Evolutionary conservation across 1,140 invertebrate species (phyloP).

Genomic region (Wasmannia auropunctata): DNA sequence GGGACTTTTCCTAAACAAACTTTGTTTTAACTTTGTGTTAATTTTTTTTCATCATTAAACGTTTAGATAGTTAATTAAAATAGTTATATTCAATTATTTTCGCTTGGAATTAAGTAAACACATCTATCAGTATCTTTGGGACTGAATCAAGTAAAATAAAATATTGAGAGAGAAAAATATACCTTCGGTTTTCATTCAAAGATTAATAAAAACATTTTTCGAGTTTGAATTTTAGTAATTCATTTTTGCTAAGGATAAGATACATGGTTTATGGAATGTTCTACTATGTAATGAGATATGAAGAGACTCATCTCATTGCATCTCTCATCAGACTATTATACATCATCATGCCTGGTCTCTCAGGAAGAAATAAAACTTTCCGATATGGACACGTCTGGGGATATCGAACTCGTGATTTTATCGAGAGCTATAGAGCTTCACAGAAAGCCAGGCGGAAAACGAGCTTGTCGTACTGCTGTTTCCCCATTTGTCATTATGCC

Average conservation of each 20-base stretch:
- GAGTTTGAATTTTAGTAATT: neutral
- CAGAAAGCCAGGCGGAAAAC: neutral
- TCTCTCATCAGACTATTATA: neutral
- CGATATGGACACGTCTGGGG: neutral
- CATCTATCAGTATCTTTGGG: neutral
- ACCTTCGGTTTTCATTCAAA: too few relatives aligned
- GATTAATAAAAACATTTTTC: neutral
- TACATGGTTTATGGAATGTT: neutral
- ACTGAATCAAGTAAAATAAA: neutral
- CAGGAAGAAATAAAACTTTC: neutral
- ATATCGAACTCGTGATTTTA: neutral
- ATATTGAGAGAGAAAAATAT: too few relatives aligned
- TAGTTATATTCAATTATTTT: neutral
- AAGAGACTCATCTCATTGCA: neutral
- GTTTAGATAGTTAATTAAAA: conserved; percentile 5
- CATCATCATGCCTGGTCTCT: neutral
- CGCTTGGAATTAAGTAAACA: neutral
- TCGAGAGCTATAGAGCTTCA: neutral
- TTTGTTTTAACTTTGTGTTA: neutral
- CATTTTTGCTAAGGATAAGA: neutral
- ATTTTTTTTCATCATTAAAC: neutral
- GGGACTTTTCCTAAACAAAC: neutral
- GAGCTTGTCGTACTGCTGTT: neutral
- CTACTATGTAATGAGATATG: neutral
- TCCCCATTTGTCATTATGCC: conserved; percentile 20